Evolutionary conservation across 2,797 vertebrate species (phyloP), one percentile per base, ranked within the genome.

Genomic region (Salarias fasciatus): DNA sequence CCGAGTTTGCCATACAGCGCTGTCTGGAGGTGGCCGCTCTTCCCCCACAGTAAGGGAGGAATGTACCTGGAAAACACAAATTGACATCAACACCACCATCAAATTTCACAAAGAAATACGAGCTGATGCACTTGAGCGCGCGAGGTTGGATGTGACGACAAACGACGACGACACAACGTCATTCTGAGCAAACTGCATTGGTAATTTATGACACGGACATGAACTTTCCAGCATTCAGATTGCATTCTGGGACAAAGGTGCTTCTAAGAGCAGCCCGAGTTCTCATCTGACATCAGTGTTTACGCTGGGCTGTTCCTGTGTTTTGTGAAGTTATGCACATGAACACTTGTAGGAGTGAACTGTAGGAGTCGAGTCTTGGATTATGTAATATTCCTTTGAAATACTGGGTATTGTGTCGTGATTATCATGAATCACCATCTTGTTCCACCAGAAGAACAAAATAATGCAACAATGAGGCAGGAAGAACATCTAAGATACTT

Each of bases 1-100:
- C 96, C 97, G 95, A 99, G 95, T 82, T 97, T 98, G 48, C 95
- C 95, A 0, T 99, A 99, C 49, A 99, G 90, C 13, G 91, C 94
- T 0, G 97, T 99, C 86, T 99, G 97, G 61, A 99, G 92, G 63
- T 99, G 97, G 52, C 97, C 97, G 11, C 95, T 97, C 80, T 98
- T 99, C 0, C 96, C 96, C 97, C 97, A 99, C 75, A 99, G 92
- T 81, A 98, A 59, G 0, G 97, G 97, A 48, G 97, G 96, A 88
- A 98, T 92, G 73, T 99, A 99, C 70, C 97, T 99, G 80, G 60
- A 68, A 85, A 73, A 63, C 13, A 80, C 9, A 77, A 12, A 10
- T n/a, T n/a, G n/a, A n/a, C n/a, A n/a, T 14, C 4, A 1, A 33
- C 7, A 3, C 9, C 6, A 28, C 9, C 49, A 2, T 57, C 64